Conservation (phyloP, 2,113 vertebrate species). For the Menidia beryllina region DNA sequence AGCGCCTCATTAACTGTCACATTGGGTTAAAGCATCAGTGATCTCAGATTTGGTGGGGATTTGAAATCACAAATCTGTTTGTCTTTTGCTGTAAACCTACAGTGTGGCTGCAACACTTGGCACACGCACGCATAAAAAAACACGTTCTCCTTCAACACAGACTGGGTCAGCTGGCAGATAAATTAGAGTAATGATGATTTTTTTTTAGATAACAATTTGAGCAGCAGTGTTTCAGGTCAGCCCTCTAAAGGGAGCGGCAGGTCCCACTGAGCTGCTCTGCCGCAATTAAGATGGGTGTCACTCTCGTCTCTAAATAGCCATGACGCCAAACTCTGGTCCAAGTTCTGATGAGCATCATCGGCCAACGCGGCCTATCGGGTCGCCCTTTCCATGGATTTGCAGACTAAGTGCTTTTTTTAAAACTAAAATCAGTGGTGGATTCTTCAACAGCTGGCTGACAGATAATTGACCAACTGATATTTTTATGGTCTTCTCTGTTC, state of each 20-base stretch:
- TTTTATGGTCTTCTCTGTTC: not conserved
- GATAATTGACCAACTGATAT: no score
- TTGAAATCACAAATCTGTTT: no score
- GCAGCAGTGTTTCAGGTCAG: conserved; percentile 72
- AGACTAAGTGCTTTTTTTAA: not conserved
- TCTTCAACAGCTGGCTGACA: not conserved
- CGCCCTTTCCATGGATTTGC: not conserved
- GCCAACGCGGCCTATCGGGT: conserved; percentile 37
- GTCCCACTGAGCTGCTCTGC: conserved; percentile 57
- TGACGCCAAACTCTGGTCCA: conserved; percentile 48
- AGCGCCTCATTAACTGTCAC: not conserved
- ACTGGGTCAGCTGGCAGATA: conserved; percentile 57
- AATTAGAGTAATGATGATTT: conserved; percentile 69
- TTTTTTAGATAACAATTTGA: conserved; percentile 73
- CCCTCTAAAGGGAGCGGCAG: conserved; percentile 55
- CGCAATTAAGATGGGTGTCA: conserved; percentile 74
- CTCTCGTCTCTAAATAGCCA: conserved; percentile 67
- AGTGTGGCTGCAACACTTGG: no score
- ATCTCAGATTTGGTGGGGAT: no score
- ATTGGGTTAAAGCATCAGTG: no score
- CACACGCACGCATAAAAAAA: not conserved
- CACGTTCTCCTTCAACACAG: not conserved
- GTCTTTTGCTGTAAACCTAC: no score
- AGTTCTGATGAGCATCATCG: conserved; percentile 53
- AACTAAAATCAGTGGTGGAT: not conserved